phyloP scores from a whole-genome alignment of 2,797 vertebrate genomes.

The Neomorphus geoffroyi region DNA sequence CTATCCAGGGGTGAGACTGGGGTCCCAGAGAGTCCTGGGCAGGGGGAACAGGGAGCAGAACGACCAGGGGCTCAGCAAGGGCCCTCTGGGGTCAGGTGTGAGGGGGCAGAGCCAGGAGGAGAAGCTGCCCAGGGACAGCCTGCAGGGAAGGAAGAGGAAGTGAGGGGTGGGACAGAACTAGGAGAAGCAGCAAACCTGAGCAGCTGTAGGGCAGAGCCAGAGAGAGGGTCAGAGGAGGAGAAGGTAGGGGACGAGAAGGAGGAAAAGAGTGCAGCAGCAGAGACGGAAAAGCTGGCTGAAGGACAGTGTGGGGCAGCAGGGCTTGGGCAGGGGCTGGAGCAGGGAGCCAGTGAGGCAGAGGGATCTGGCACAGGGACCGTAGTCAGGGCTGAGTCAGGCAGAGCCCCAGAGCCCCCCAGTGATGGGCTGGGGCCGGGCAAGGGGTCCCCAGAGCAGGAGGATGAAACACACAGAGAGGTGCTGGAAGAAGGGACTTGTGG shows the following conservation, averaged over 20 bases:
- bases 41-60: not conserved
- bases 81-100: accelerated
- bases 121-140: not conserved
- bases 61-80: not conserved
- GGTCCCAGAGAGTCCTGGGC: accelerated
- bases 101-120: not conserved
- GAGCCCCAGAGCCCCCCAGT: not conserved
- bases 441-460: not conserved
- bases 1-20: not conserved
- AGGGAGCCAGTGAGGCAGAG: not conserved
- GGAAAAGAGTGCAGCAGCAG: not conserved
- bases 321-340: not conserved
- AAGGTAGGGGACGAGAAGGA: not conserved
- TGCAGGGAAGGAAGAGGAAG: not conserved
- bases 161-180: not conserved
- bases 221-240: not conserved
- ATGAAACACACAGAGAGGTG: not conserved
- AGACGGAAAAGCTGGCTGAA: not conserved
- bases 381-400: not conserved
- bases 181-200: not conserved
- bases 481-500: not conserved
- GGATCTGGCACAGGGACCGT: not conserved
- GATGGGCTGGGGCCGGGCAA: not conserved
- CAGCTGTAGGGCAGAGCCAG: not conserved
- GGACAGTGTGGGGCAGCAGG: not conserved